Evolutionary conservation across 2,888 invertebrate genomes (phyloP), one percentile per base, ranked within the genome.

Genomic region (Quadriops clusia): DNA sequence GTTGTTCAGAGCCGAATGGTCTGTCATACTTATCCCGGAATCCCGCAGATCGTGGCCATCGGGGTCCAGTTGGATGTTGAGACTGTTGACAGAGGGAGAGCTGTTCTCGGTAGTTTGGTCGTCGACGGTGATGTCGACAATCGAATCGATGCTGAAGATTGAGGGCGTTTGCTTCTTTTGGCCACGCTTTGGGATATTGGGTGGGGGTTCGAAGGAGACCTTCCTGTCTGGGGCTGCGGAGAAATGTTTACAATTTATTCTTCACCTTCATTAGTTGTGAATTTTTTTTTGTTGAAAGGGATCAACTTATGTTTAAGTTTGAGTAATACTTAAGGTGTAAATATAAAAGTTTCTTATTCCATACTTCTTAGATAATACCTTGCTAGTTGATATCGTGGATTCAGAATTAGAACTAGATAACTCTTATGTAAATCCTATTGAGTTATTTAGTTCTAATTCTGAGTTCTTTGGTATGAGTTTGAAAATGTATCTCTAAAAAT

Each of bases 211-310:
- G 24, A 57, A 61, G 3, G 59, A 52, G n/a, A 61, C 58, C 34
- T 70, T 58, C 46, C 70, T 72, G 39, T 72, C 72, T 2, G 69
- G 68, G 11, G 70, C 69, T n/a, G n/a, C n/a, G n/a, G n/a, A n/a
- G n/a, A n/a, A n/a, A n/a, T n/a, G n/a, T n/a, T n/a, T n/a, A n/a
- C n/a, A n/a, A n/a, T n/a, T n/a, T n/a, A n/a, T n/a, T n/a, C n/a
- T n/a, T n/a, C n/a, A n/a, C n/a, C n/a, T n/a, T n/a, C n/a, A n/a
- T n/a, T 3, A 8, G 4, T 10, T 24, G 14, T 23, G n/a, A 32
- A 5, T 3, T 9, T 7, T 22, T 33, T 8, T 8, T 22, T 3
- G 12, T 16, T 11, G 4, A 18, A 28, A 29, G n/a, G 24, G 17
- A 45, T 11, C 9, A 22, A 22, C 11, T 11, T 11, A 10, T 14